A percentile compares a stretch with the other conserved stretches of the same genome.
Evolutionary conservation across 1,140 invertebrate species (phyloP).

Genomic region (Zaprionus africanus): DNA sequence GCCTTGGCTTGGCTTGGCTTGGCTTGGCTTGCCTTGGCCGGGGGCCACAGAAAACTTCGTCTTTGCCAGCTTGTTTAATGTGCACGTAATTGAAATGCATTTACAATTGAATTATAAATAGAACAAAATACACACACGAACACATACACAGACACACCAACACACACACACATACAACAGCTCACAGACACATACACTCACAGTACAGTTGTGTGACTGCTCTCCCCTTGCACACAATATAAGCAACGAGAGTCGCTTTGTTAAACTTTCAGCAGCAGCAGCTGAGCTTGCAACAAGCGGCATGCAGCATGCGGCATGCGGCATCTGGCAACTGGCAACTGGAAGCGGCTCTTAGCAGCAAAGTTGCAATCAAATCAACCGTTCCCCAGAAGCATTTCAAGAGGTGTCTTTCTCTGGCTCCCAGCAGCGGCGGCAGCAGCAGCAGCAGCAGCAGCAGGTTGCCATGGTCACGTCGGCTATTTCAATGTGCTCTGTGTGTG

Average conservation of each 20-base stretch:
- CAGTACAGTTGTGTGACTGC: constrained; percentile 32
- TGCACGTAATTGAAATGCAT: constrained; percentile 83
- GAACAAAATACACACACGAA: constrained; percentile 71
- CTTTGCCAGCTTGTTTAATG: constrained; percentile 77
- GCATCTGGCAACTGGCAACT: constrained; percentile 39
- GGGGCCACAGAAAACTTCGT: constrained; percentile 67
- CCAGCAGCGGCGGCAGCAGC: neutral
- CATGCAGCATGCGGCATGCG: constrained; percentile 12
- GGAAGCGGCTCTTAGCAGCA: constrained; percentile 47
- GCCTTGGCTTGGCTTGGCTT: constrained; percentile 1
- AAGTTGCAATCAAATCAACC: constrained; percentile 76
- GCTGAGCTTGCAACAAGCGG: constrained; percentile 59
- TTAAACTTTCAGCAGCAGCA: constrained; percentile 70
- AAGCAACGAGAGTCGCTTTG: constrained; percentile 62
- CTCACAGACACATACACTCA: constrained; percentile 52
- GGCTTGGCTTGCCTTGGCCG: constrained; percentile 22
- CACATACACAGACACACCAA: constrained; percentile 57
- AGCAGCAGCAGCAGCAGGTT: constrained; percentile 51
- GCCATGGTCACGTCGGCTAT: constrained; percentile 73
- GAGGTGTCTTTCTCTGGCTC: constrained; percentile 44
- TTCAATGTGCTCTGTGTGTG: constrained; percentile 44
- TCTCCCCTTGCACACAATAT: constrained; percentile 38
- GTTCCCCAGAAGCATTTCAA: constrained; percentile 69
- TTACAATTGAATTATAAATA: constrained; percentile 84
- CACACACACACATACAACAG: constrained; percentile 30